These are phyloP conservation scores for Nematolebias whitei DNA, from an alignment of 2,113 vertebrate genomes.

Conservation along the genomic window DNA sequence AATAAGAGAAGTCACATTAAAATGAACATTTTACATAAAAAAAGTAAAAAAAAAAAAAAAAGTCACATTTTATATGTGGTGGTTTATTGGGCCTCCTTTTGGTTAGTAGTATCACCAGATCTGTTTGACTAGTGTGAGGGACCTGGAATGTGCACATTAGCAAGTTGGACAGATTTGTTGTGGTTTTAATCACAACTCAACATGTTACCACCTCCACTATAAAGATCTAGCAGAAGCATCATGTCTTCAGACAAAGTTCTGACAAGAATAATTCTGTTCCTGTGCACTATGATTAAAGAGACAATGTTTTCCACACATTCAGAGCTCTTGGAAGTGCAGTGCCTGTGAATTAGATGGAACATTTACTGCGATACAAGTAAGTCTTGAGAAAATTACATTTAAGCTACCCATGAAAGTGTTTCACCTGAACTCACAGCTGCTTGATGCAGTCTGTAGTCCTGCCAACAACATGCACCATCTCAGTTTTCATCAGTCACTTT, in stretches of 20 bases:
- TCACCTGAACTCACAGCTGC: slow-evolving; percentile 6
- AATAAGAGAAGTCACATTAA: too few relatives aligned
- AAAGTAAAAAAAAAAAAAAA: too few relatives aligned
- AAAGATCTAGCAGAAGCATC: not conserved
- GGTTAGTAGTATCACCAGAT: not conserved
- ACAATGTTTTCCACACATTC: not conserved
- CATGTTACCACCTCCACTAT: not conserved
- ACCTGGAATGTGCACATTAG: not conserved
- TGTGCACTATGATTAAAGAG: not conserved
- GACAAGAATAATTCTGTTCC: not conserved
- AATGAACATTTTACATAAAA: too few relatives aligned
- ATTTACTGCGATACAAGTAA: slow-evolving; percentile 7
- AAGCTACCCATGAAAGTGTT: not conserved
- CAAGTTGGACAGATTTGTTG: not conserved
- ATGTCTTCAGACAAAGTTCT: not conserved
- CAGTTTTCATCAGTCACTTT: slow-evolving; percentile 32
- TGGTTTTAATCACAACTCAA: not conserved
- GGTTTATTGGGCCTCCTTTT: too few relatives aligned
- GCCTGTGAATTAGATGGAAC: slow-evolving; percentile 8
- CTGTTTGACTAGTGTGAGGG: not conserved
- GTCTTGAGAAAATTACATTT: slow-evolving; percentile 15
- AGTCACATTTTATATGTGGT: too few relatives aligned
- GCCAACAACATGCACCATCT: slow-evolving; percentile 33
- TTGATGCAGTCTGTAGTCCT: slow-evolving; percentile 11
- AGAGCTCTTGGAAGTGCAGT: not conserved